Evolutionary conservation across 2,113 vertebrate genomes (phyloP), one percentile per base, ranked within the genome.

Genomic region (Poeciliopsis occidentalis): DNA sequence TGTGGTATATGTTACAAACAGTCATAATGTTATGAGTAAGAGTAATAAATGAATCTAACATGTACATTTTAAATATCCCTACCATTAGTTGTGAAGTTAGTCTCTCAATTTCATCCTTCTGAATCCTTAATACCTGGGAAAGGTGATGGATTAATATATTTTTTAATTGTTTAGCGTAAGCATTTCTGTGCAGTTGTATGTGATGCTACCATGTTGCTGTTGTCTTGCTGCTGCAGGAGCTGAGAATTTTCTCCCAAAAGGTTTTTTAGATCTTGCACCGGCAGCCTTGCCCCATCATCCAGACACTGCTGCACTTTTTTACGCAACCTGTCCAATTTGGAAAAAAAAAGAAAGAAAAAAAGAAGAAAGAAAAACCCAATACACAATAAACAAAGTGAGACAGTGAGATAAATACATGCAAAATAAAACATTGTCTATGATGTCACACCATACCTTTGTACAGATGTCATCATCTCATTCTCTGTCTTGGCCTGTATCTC

Each of bases 251-350:
- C 97, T 67, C 73, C 93, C 85, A 98, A 96, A 69, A 99, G 95
- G 64, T 95, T 95, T 82, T 97, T 98, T 77, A 97, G 90, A 89
- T 98, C 97, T 91, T 97, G 79, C 95, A 99, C 95, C 13, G 97
- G 96, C 75, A 97, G 92, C 64, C 97, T 95, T 31, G 97, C 95
- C 3, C 97, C 97, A 69, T 99, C 98, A 85, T 96, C 96, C 81
- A 99, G 89, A 89, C 97, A 99, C 90, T 94, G 95, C 93, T 98
- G 96, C 71, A 99, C 97, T 89, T 99, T 98, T 80, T 97, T 94
- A 77, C 97, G 96, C 76, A 99, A 91, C 74, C 97, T 99, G 78
- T 0, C 34, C 34, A 37, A 37, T 37, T 8, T 32, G 7, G 7
- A 30, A 0, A 27, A 30, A 19, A 67, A 51, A 4, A 10, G 27